A percentile compares a stretch with the other conserved stretches of the same genome.
These are phyloP conservation scores for Parnassius apollo DNA, from an alignment of 2,888 invertebrate genomes.

Conservation along the genomic window DNA sequence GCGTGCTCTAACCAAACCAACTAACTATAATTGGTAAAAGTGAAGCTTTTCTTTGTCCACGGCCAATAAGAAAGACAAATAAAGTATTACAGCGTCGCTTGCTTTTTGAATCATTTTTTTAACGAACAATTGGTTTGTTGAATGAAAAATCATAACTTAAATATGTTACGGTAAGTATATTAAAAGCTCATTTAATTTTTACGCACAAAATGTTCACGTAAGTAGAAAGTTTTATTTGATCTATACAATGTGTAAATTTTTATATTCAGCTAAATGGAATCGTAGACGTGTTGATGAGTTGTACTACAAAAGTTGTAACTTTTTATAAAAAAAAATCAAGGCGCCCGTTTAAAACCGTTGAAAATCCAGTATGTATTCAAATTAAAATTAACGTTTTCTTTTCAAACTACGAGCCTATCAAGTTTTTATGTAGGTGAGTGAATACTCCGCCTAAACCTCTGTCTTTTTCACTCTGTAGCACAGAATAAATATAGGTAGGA, in stretches of 20 bases:
- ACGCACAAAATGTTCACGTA: slow-evolving; percentile 26
- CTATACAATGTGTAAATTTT: neutral
- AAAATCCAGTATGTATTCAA: slow-evolving; percentile 45
- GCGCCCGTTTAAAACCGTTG: slow-evolving; percentile 33
- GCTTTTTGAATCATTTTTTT: slow-evolving; percentile 50
- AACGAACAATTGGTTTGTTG: slow-evolving; percentile 39
- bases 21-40: slow-evolving; percentile 73
- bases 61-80: slow-evolving; percentile 63
- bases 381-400: slow-evolving; percentile 65
- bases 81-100: slow-evolving; percentile 51
- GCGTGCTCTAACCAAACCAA: slow-evolving; percentile 52
- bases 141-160: slow-evolving; percentile 35
- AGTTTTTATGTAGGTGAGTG: slow-evolving; percentile 43
- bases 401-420: slow-evolving; percentile 47
- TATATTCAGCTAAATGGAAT: neutral
- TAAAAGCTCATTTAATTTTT: slow-evolving; percentile 23
- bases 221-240: slow-evolving; percentile 14
- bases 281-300: neutral
- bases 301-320: neutral
- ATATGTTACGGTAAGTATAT: slow-evolving; percentile 32
- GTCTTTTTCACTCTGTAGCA: slow-evolving; percentile 75
- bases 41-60: slow-evolving; percentile 63
- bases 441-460: slow-evolving; percentile 59
- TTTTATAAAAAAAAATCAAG: slow-evolving; percentile 1
- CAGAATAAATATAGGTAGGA: too few species aligned